Percentiles rank a stretch among this genome's conserved stretches.
phyloP scores from a whole-genome alignment of 2,888 invertebrate species.

The Tinea pellionella region DNA sequence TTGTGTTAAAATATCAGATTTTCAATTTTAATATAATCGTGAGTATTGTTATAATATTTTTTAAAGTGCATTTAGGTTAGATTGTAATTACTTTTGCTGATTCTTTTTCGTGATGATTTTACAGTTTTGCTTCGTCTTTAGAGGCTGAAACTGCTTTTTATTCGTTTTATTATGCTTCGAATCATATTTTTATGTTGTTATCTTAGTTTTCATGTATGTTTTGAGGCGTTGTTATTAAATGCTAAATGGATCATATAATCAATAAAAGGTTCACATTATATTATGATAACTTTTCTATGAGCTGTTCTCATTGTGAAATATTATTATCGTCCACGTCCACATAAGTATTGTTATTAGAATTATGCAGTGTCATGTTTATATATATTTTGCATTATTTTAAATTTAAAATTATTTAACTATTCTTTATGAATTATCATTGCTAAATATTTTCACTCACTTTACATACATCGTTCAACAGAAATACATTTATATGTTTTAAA shows the following conservation, averaged over 20 bases:
- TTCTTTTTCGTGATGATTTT: constrained; percentile 42
- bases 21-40: background rate
- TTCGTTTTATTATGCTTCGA: constrained; percentile 17
- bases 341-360: too few relatives aligned
- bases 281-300: too few relatives aligned
- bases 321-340: too few relatives aligned
- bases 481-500: too few relatives aligned
- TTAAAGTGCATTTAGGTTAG: constrained; percentile 48
- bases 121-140: constrained; percentile 43
- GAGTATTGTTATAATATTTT: background rate
- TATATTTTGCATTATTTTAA: too few relatives aligned
- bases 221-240: background rate
- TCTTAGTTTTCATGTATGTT: background rate
- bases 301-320: too few relatives aligned
- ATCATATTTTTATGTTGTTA: background rate
- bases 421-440: too few relatives aligned
- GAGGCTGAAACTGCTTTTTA: constrained; percentile 59
- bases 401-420: too few relatives aligned
- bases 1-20: background rate
- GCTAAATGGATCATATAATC: background rate
- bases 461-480: too few relatives aligned
- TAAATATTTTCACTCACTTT: too few relatives aligned
- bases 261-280: background rate
- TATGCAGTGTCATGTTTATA: too few relatives aligned
- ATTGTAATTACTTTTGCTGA: constrained; percentile 51